Evolutionary conservation across 2,113 vertebrate genomes (phyloP).

Genomic region (Brevimyrus niger): DNA sequence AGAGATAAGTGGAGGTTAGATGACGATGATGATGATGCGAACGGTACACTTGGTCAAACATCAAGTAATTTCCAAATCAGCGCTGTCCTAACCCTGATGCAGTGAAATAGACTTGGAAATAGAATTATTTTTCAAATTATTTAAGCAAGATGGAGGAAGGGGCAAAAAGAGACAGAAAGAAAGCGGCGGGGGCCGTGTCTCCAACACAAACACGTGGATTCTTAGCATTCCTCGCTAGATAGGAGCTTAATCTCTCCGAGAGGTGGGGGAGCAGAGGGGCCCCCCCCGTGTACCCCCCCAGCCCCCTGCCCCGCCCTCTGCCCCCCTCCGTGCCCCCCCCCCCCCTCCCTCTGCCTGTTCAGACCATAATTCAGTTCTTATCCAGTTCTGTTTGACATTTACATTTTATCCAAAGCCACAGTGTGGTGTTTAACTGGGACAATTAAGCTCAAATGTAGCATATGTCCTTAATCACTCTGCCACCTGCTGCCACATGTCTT

Average conservation of each 20-base stretch:
- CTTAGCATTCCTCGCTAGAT: conserved; percentile 69
- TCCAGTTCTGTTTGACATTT: conserved; percentile 9
- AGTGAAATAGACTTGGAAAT: background rate
- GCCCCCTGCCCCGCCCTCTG: conserved; percentile 13
- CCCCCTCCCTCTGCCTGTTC: background rate
- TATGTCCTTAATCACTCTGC: background rate
- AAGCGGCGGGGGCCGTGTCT: conserved; percentile 42
- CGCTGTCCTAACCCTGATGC: background rate
- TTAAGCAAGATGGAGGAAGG: conserved; percentile 5
- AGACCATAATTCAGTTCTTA: background rate
- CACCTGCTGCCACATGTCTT: background rate
- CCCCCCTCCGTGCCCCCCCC: conserved; percentile 14
- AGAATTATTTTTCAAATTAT: background rate
- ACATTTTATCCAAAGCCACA: background rate
- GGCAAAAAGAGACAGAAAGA: conserved; percentile 14
- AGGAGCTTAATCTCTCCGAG: conserved; percentile 58
- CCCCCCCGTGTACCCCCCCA: conserved; percentile 39
- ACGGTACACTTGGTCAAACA: background rate
- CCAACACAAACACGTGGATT: conserved; percentile 75
- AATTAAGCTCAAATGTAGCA: background rate
- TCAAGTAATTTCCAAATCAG: background rate
- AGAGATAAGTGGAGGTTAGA: background rate
- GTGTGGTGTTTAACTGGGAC: background rate
- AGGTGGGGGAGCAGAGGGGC: conserved; percentile 17
- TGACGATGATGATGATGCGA: background rate